Base-by-base conservation (phyloP, 2,888 invertebrate species). In the Rotaria macrura region DNA sequence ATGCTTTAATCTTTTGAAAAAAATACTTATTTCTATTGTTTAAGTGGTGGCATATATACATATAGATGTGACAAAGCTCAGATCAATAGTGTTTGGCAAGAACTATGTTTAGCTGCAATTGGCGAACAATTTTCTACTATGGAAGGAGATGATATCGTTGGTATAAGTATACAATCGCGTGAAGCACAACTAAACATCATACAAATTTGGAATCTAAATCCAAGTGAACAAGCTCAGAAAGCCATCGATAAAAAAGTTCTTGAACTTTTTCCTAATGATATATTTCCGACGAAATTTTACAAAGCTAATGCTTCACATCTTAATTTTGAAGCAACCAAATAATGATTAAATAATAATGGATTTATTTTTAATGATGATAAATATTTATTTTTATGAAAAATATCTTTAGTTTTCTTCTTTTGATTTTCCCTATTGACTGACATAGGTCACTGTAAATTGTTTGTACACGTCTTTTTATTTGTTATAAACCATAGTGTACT, bases 21-120 rank as follows among this genome's bases (percentile, higher is more conserved):
- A 9, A 47, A 12, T 47, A 47, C 47, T 47, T 9, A 9, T 47
- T 47, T 47, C 17, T 43, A 7, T 43, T 43, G 5, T 87, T 86
- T 74, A 84, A n/a, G 12, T 29, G 65, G 79, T 43, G 79, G 79
- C 25, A 79, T 79, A 12, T 79, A n/a, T 23, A 79, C 79, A 43
- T 40, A 83, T 65, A 25, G 20, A 34, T 52, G 65, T 72, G n/a
- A 29, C 6, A 83, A 52, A 86, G 74, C 87, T 85, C 89, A 90
- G 14, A 88, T 93, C 93, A 90, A 91, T 55, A 89, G 88, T 85
- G 92, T 93, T 23, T 93, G 93, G 93, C 92, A 92, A 87, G 93
- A 93, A 88, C 89, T 93, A 83, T 90, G 93, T 52, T 89, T 93
- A 87, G 93, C 93, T 85, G 92, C 92, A 12, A 93, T 93, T 87